Evolutionary conservation across 2,888 invertebrate species (phyloP).

Genomic region (Hemithea aestivaria): DNA sequence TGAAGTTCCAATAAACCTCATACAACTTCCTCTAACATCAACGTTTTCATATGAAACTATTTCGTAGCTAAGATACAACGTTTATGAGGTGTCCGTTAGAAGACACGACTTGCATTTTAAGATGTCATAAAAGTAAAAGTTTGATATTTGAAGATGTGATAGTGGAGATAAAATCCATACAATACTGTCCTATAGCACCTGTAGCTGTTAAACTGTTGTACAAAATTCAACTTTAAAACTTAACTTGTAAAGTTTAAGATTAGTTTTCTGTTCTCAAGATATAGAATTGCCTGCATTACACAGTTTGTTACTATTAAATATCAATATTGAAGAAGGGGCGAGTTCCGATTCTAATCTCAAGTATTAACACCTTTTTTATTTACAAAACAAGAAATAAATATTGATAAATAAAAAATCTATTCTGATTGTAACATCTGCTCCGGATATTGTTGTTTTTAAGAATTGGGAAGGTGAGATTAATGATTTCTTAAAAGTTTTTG

Average conservation of each 20-base stretch:
- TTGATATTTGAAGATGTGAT: slow-evolving; percentile 69
- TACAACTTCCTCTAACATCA: slow-evolving; percentile 16
- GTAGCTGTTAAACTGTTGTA: slow-evolving; percentile 43
- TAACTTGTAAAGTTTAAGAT: slow-evolving; percentile 26
- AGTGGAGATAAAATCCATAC: slow-evolving; percentile 64
- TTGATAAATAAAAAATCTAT: slow-evolving; percentile 46
- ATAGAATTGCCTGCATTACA: slow-evolving; percentile 68
- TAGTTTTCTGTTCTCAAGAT: slow-evolving; percentile 68
- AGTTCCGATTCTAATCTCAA: slow-evolving; percentile 63
- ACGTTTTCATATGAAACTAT: slow-evolving; percentile 15
- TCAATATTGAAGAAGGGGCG: slow-evolving; percentile 68
- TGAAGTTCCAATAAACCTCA: slow-evolving; percentile 13
- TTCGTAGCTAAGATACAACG: slow-evolving; percentile 7
- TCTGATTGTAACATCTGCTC: slow-evolving; percentile 55
- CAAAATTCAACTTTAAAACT: slow-evolving; percentile 28
- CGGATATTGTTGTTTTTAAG: slow-evolving; percentile 48
- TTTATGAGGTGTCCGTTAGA: slow-evolving; percentile 49
- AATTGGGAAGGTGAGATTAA: slow-evolving; percentile 38
- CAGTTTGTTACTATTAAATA: slow-evolving; percentile 68
- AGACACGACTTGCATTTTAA: slow-evolving; percentile 68
- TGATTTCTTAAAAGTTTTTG: slow-evolving; percentile 33
- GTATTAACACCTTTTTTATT: slow-evolving; percentile 76
- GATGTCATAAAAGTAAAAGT: slow-evolving; percentile 72
- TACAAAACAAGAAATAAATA: slow-evolving; percentile 44
- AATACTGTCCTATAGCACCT: slow-evolving; percentile 65